Evolutionary conservation across 2,888 invertebrate genomes (phyloP).

Genomic region (Itoplectis maculator): DNA sequence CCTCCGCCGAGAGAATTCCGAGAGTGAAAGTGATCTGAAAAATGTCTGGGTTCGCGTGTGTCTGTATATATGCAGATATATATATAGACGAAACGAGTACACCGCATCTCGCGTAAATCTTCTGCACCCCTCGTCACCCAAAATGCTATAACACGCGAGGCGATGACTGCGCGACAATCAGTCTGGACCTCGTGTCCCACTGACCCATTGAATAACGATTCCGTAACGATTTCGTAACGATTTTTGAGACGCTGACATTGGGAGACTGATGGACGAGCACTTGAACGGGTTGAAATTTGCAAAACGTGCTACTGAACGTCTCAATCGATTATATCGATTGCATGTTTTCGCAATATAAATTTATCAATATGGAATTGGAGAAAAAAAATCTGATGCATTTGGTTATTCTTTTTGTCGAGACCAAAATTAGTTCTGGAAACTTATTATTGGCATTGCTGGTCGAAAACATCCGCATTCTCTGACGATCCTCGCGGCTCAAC

Average conservation of each 20-base stretch:
- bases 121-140: neutral
- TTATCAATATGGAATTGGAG: neutral
- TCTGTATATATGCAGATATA: neutral
- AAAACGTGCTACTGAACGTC: neutral
- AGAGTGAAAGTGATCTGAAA: constrained; percentile 83
- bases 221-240: neutral
- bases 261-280: neutral
- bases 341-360: neutral
- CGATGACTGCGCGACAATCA: constrained; percentile 34
- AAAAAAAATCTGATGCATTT: neutral
- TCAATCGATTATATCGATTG: neutral
- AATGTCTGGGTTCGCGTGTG: constrained; percentile 69
- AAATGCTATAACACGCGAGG: neutral
- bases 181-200: neutral
- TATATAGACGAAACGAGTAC: neutral
- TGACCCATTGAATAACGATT: neutral
- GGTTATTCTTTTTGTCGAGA: neutral
- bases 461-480: too few species aligned
- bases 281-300: neutral
- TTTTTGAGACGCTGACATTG: neutral
- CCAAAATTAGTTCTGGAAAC: too few species aligned
- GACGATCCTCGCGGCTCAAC: too few species aligned
- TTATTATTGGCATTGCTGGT: too few species aligned
- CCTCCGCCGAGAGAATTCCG: constrained; percentile 67
- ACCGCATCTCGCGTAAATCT: neutral